Evolutionary conservation across 2,797 vertebrate species (phyloP).

Genomic region (Adelosebastes latens): DNA sequence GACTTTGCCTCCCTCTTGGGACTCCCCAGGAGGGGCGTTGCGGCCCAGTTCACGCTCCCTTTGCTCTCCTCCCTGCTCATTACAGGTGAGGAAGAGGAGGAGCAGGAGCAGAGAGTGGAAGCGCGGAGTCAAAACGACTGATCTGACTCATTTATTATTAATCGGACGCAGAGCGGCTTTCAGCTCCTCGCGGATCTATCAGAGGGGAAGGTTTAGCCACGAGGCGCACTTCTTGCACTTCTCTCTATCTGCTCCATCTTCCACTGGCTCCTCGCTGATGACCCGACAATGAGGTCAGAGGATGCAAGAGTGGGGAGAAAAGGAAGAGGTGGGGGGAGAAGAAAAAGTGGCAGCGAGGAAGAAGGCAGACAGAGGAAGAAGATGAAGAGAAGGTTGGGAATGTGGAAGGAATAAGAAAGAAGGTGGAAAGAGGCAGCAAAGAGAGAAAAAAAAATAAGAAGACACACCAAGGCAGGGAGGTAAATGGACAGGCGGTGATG

Average conservation of each 20-base stretch:
- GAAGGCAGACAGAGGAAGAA: background rate
- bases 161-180: slow-evolving; percentile 42
- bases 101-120: slow-evolving; percentile 19
- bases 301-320: background rate
- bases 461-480: background rate
- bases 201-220: background rate
- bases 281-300: slow-evolving; percentile 52
- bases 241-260: slow-evolving; percentile 42
- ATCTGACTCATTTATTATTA: slow-evolving; percentile 69
- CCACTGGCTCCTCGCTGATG: slow-evolving; percentile 10
- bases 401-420: background rate
- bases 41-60: slow-evolving; percentile 4
- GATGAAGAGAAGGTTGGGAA: background rate
- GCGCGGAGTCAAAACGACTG: slow-evolving; percentile 34
- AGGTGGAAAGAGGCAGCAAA: background rate
- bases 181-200: slow-evolving; percentile 23
- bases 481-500: slow-evolving; percentile 13
- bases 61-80: slow-evolving; percentile 39
- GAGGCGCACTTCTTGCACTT: slow-evolving; percentile 4
- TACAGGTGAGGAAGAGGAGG: slow-evolving; percentile 54
- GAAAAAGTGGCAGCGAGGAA: background rate
- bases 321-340: background rate
- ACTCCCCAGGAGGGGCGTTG: background rate
- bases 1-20: background rate
- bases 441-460: background rate